phyloP scores from a whole-genome alignment of 2,888 invertebrate species.

The Arge pagana region DNA sequence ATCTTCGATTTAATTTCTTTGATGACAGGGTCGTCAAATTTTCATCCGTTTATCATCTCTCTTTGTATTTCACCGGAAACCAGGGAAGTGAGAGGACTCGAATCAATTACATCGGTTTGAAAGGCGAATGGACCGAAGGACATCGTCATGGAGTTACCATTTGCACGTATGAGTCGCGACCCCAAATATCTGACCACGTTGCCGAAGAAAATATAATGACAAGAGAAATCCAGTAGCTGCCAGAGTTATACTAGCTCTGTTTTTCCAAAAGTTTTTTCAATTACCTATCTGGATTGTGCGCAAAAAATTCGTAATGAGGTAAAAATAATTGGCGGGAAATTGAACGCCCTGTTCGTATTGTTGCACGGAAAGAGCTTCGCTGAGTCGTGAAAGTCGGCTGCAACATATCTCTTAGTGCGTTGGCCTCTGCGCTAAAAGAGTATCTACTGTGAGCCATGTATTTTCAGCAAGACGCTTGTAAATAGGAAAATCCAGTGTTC shows the following conservation, averaged over 20 bases:
- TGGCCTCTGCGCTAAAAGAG: conserved; percentile 6
- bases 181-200: conserved; percentile 86
- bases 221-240: conserved; percentile 11
- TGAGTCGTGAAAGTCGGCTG: too few relatives aligned
- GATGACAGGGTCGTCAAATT: conserved; percentile 86
- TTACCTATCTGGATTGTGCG: too few relatives aligned
- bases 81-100: conserved; percentile 84
- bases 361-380: too few relatives aligned
- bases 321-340: too few relatives aligned
- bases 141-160: conserved; percentile 90
- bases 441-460: not conserved
- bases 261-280: too few relatives aligned
- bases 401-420: conserved; percentile 13
- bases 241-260: too few relatives aligned
- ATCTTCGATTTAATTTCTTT: too few relatives aligned
- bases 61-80: conserved; percentile 88
- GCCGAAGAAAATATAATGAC: conserved; percentile 54
- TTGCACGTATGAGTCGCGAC: conserved; percentile 85
- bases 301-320: too few relatives aligned
- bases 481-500: conserved; percentile 2
- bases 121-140: conserved; percentile 87
- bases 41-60: conserved; percentile 85
- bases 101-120: conserved; percentile 92
- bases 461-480: conserved; percentile 11
- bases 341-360: too few relatives aligned